Evolutionary conservation across 2,113 vertebrate species (phyloP).

Genomic region (Crotalus horridus): DNA sequence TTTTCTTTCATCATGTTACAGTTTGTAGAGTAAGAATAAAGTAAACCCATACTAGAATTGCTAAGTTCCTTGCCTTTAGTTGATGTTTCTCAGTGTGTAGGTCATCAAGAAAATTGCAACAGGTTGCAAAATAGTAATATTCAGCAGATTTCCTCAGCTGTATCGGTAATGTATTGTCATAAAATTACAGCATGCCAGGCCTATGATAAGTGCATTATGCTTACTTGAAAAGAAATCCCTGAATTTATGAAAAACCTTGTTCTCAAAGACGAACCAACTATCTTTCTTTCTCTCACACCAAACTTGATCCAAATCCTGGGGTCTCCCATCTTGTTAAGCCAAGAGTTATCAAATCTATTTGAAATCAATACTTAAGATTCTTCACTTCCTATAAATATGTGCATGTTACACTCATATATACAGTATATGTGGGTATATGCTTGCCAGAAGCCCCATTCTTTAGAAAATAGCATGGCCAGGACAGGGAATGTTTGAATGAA

Average conservation of each 20-base stretch:
- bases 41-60: neutral
- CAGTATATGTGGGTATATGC: neutral
- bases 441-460: neutral
- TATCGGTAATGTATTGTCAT: neutral
- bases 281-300: neutral
- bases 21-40: neutral
- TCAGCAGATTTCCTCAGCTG: neutral
- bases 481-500: neutral
- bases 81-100: neutral
- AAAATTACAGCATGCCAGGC: too few relatives aligned
- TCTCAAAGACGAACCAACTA: neutral
- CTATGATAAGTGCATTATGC: neutral
- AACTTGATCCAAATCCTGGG: neutral
- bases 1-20: neutral
- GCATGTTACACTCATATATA: neutral
- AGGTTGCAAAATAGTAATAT: neutral
- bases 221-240: neutral
- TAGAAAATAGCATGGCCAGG: neutral
- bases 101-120: neutral
- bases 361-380: neutral
- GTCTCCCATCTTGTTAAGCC: neutral
- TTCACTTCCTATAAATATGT: neutral
- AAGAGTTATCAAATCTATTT: neutral
- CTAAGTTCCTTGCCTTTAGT: neutral
- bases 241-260: neutral